phyloP scores from a whole-genome alignment of 2,888 invertebrate species.

The Thera obeliscata region DNA sequence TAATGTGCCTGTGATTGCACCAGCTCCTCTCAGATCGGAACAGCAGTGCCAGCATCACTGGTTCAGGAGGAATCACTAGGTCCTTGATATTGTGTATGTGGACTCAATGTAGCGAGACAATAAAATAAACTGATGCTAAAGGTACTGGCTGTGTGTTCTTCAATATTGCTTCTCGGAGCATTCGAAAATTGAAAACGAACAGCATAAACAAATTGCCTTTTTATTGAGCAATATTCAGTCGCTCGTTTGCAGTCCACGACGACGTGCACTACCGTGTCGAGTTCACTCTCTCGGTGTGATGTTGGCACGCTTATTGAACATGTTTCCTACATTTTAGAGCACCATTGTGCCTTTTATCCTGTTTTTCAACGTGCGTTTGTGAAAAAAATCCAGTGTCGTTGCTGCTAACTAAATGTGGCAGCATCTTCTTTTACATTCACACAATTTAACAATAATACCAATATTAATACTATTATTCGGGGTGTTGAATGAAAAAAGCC shows the following conservation, averaged over 20 bases:
- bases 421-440: no score
- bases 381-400: neutral
- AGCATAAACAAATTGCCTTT: constrained; percentile 20
- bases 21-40: no score
- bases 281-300: constrained; percentile 3
- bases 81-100: no score
- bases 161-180: constrained; percentile 1
- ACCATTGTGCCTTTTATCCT: neutral
- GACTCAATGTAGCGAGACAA: no score
- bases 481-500: no score
- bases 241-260: constrained; percentile 6
- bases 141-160: neutral
- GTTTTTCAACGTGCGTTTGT: no score
- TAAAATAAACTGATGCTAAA: neutral
- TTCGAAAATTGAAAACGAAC: constrained; percentile 20
- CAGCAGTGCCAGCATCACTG: no score
- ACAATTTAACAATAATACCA: no score
- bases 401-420: no score
- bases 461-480: no score
- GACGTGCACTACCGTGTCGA: constrained; percentile 1
- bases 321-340: neutral
- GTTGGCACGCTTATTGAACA: constrained; percentile 6
- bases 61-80: no score
- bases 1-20: no score
- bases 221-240: constrained; percentile 15